Percentiles rank a stretch among this genome's conserved stretches.
Conservation (phyloP, 2,888 invertebrate genomes). For the Tenthredo notha region DNA sequence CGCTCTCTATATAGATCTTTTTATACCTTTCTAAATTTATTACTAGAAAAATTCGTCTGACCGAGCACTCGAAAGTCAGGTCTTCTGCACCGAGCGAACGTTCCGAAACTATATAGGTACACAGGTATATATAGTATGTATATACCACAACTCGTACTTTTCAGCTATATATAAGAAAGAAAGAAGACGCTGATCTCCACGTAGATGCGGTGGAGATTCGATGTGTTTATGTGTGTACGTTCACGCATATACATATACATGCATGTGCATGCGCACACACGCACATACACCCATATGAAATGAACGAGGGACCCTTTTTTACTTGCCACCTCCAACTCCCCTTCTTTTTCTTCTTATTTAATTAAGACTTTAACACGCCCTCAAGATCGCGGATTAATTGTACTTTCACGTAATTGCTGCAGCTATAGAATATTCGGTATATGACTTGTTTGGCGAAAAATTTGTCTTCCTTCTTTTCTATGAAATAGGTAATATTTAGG, state of each 20-base stretch:
- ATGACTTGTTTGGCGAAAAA: not conserved
- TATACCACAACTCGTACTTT: not conserved
- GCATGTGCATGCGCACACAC: not conserved
- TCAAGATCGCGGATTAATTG: not conserved
- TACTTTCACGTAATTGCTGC: not conserved
- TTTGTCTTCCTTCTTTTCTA: not conserved
- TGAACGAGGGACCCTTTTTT: not conserved
- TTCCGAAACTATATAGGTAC: not conserved
- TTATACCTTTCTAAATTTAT: slow-evolving; percentile 50
- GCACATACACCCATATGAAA: no score
- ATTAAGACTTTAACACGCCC: slow-evolving; percentile 13
- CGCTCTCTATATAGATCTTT: slow-evolving; percentile 41
- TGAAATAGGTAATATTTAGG: not conserved
- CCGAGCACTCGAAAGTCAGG: slow-evolving; percentile 29
- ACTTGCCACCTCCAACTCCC: not conserved
- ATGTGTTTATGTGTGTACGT: not conserved
- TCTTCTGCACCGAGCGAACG: slow-evolving; percentile 9
- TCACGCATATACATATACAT: not conserved
- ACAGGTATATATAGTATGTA: not conserved
- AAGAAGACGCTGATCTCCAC: not conserved
- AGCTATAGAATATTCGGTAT: not conserved
- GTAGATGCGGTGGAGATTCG: not conserved
- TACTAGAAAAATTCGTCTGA: slow-evolving; percentile 33
- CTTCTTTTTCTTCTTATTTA: not conserved
- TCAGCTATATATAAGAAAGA: not conserved